phyloP scores from a whole-genome alignment of 2,888 invertebrate genomes.

The Aelia acuminata region DNA sequence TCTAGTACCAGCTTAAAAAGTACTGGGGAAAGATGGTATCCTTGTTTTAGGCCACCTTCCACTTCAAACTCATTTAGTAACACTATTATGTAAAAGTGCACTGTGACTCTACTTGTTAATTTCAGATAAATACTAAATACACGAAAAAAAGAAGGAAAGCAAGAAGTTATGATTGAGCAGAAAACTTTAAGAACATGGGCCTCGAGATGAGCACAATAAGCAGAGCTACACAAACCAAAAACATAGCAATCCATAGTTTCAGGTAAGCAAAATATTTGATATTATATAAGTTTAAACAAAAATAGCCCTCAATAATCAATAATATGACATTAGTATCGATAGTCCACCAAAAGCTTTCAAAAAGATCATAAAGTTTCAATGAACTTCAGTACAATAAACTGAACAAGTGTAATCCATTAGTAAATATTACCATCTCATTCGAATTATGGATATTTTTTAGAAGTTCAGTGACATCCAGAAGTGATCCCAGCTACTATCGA shows the following conservation, averaged over 20 bases:
- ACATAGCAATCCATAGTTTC: neutral
- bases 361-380: no score
- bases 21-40: no score
- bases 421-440: neutral
- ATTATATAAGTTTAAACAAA: no score
- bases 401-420: no score
- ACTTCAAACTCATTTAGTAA: neutral
- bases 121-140: neutral
- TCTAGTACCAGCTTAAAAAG: no score
- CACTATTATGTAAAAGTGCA: no score
- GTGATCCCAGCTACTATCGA: neutral
- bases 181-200: neutral
- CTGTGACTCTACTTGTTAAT: neutral
- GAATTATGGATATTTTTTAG: neutral
- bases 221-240: conserved; percentile 21
- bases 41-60: no score
- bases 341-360: no score
- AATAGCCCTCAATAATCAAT: no score
- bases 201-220: neutral
- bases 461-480: neutral
- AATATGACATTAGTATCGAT: no score
- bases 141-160: neutral
- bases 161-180: neutral
- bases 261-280: neutral
- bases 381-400: no score